Percentiles rank a stretch among this genome's conserved stretches.
These are phyloP conservation scores for Salminus brasiliensis DNA, from an alignment of 2,113 vertebrate genomes.

Conservation along the genomic window DNA sequence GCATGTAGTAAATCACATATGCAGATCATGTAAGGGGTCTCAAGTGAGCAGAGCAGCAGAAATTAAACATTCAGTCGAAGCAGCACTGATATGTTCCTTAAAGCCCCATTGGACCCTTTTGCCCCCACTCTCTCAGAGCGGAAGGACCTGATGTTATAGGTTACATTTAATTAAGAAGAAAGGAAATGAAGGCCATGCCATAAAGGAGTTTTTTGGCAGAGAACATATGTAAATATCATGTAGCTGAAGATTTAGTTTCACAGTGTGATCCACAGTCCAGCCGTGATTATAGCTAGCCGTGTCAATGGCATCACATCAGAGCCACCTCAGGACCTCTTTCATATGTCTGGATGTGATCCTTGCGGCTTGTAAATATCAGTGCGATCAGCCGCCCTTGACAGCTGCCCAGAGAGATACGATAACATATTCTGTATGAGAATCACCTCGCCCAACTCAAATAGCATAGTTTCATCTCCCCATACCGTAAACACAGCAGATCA, in stretches of 20 bases:
- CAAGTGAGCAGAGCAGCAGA: constrained; percentile 25
- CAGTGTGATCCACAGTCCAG: constrained; percentile 1
- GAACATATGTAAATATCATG: neutral
- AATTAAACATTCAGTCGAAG: constrained; percentile 6
- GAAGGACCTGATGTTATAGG: neutral
- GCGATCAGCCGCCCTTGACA: constrained; percentile 11
- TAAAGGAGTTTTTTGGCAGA: neutral
- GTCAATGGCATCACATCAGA: constrained; percentile 20
- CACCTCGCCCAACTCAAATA: constrained; percentile 35
- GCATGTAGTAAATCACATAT: constrained; percentile 9
- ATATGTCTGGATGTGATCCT: constrained; percentile 13
- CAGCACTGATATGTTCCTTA: neutral
- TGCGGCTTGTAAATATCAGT: constrained; percentile 26
- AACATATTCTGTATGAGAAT: constrained; percentile 35
- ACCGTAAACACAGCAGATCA: constrained; percentile 21
- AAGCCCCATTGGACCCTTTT: neutral
- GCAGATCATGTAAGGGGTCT: constrained; percentile 23
- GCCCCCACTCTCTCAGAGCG: neutral
- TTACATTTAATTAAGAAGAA: neutral
- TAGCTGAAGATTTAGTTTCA: neutral
- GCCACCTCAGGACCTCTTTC: constrained; percentile 21
- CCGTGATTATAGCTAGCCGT: neutral
- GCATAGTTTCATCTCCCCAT: constrained; percentile 4
- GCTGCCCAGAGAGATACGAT: constrained; percentile 34
- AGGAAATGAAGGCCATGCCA: neutral